These are phyloP conservation scores for Eristalis tenax DNA, from an alignment of 2,888 invertebrate genomes.

Conservation along the genomic window DNA sequence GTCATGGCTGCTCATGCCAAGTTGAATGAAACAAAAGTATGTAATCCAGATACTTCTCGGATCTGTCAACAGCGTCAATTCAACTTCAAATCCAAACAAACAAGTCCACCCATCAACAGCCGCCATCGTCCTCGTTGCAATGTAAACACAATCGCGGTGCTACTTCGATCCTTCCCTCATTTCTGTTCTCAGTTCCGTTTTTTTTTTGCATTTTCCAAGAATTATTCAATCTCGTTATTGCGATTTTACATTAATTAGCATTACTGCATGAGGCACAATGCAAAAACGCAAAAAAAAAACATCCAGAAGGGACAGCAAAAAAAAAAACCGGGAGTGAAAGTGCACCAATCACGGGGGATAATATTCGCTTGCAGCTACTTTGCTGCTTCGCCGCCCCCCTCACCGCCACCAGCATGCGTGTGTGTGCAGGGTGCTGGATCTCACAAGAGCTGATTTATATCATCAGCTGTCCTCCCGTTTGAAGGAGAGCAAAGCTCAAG, in stretches of 20 bases:
- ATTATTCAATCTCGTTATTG: conserved; percentile 35
- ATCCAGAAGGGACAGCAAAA: background rate
- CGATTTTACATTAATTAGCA: conserved; percentile 54
- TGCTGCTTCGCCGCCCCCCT: background rate
- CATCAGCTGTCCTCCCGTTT: conserved; percentile 52
- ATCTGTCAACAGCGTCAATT: background rate
- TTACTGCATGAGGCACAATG: conserved; percentile 12
- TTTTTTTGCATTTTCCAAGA: conserved; percentile 26
- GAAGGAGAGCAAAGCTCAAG: conserved; percentile 42
- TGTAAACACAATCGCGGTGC: background rate
- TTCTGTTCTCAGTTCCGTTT: background rate
- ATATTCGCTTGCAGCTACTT: too few species aligned
- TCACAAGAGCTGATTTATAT: conserved; percentile 55
- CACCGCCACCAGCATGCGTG: conserved; percentile 13
- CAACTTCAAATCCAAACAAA: background rate
- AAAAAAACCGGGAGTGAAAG: conserved; percentile 40
- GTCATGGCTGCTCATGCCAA: background rate
- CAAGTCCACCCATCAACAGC: background rate
- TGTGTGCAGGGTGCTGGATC: conserved; percentile 22
- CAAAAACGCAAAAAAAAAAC: conserved; percentile 10
- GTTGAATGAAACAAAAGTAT: background rate
- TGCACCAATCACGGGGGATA: conserved; percentile 20
- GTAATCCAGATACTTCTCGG: background rate
- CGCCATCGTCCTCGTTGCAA: conserved; percentile 1
- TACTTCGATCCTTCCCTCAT: background rate